Evolutionary conservation across 2,888 invertebrate species (phyloP).

Genomic region (Agonum fuliginosum): DNA sequence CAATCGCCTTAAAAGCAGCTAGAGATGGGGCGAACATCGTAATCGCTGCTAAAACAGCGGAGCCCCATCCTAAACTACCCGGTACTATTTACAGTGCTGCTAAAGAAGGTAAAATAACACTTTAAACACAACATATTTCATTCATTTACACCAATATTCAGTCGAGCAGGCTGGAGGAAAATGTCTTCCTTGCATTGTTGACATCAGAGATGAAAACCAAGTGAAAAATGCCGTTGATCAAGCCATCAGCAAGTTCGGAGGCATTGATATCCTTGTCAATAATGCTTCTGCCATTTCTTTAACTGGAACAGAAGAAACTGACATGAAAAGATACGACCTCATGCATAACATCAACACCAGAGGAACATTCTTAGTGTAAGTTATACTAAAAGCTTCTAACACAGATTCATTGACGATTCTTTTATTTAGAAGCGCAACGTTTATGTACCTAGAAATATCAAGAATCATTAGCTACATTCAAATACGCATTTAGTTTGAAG

Average conservation of each 20-base stretch:
- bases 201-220: slow-evolving; percentile 89
- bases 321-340: slow-evolving; percentile 97
- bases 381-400: background rate
- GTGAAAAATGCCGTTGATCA: slow-evolving; percentile 82
- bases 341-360: slow-evolving; percentile 97
- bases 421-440: too few relatives aligned
- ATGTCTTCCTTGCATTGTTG: slow-evolving; percentile 90
- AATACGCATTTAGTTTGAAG: too few relatives aligned
- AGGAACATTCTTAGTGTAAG: slow-evolving; percentile 95
- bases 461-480: too few relatives aligned
- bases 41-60: slow-evolving; percentile 93
- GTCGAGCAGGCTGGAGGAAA: slow-evolving; percentile 92
- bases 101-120: slow-evolving; percentile 85
- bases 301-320: slow-evolving; percentile 87
- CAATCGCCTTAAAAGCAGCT: slow-evolving; percentile 94
- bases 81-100: slow-evolving; percentile 95
- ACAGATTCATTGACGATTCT: too few relatives aligned
- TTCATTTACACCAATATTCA: slow-evolving; percentile 70
- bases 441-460: too few relatives aligned
- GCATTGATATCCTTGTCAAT: slow-evolving; percentile 95
- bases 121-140: background rate
- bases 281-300: slow-evolving; percentile 97
- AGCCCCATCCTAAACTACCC: slow-evolving; percentile 92
- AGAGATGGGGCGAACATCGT: slow-evolving; percentile 94
- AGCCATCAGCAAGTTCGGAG: slow-evolving; percentile 91